Evolutionary conservation across 92 coral and sea anemone species (phyloP).

Genomic region (Epizoanthus rinbou): DNA sequence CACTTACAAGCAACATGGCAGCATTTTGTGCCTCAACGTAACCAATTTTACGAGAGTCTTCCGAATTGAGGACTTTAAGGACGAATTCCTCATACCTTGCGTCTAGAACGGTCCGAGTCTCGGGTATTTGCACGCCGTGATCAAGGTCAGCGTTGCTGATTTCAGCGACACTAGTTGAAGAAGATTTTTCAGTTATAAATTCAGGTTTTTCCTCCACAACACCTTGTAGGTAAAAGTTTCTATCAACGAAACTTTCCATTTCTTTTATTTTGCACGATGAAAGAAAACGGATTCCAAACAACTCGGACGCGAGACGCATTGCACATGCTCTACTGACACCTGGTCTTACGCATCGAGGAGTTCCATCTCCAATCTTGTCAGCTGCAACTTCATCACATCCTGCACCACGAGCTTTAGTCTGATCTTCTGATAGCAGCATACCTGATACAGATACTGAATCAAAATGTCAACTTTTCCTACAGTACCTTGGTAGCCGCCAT

Average conservation of each 20-base stretch:
- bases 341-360: neutral
- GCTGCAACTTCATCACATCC: too few relatives aligned
- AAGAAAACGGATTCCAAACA: neutral
- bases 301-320: neutral
- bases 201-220: neutral
- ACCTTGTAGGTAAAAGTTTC: conserved; percentile 5
- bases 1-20: neutral
- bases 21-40: conserved; percentile 19
- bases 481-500: too few relatives aligned
- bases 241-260: conserved; percentile 9
- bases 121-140: neutral
- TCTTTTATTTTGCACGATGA: neutral
- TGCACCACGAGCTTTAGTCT: too few relatives aligned
- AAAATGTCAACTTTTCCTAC: too few relatives aligned
- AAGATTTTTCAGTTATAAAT: neutral
- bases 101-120: too few relatives aligned
- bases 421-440: too few relatives aligned
- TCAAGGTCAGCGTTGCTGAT: too few relatives aligned
- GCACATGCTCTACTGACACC: neutral
- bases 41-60: neutral
- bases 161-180: neutral
- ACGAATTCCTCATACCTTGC: neutral
- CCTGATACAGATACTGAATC: too few relatives aligned
- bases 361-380: neutral
- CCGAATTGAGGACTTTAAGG: conserved; percentile 17